A percentile compares a stretch with the other conserved stretches of the same genome.
phyloP scores from a whole-genome alignment of 2,797 vertebrate genomes.

The Sternarchorhynchus goeldii region DNA sequence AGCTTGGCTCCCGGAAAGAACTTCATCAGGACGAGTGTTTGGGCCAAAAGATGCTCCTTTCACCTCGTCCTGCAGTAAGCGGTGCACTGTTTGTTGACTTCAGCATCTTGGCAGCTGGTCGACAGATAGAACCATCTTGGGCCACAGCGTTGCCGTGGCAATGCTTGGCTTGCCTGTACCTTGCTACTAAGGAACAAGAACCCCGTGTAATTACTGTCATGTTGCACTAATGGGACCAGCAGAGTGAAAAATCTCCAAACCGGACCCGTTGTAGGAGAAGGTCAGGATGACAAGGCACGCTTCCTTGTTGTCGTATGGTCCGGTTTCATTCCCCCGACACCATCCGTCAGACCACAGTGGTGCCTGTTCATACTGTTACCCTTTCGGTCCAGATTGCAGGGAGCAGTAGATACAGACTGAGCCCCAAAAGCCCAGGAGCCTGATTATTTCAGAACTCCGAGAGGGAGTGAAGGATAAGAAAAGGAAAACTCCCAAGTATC shows the following conservation, averaged over 20 bases:
- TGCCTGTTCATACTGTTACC: conserved; percentile 42
- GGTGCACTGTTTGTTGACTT: conserved; percentile 41
- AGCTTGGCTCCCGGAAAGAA: no score
- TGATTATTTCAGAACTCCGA: conserved; percentile 33
- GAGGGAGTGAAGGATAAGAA: conserved; percentile 17
- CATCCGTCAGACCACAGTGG: conserved; percentile 40
- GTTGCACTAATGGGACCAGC: conserved; percentile 65
- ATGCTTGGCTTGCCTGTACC: conserved; percentile 12
- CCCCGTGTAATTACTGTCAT: conserved; percentile 62
- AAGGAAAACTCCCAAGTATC: conserved; percentile 48
- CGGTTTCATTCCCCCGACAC: conserved; percentile 59
- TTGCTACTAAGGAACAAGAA: conserved; percentile 54
- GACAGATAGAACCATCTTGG: conserved; percentile 12
- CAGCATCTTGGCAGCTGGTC: conserved; percentile 15
- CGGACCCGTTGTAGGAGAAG: conserved; percentile 60
- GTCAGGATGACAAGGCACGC: conserved; percentile 62
- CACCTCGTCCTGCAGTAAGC: no score
- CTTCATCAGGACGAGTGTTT: no score
- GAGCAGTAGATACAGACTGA: not conserved
- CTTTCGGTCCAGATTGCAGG: conserved; percentile 25
- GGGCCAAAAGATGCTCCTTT: no score
- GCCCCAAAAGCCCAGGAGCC: conserved; percentile 36
- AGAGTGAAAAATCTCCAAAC: conserved; percentile 61
- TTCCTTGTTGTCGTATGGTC: conserved; percentile 46
- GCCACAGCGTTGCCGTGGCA: conserved; percentile 14